A percentile compares a stretch with the other conserved stretches of the same genome.
Evolutionary conservation across 2,797 vertebrate species (phyloP).

Genomic region (Danio albolineatus): DNA sequence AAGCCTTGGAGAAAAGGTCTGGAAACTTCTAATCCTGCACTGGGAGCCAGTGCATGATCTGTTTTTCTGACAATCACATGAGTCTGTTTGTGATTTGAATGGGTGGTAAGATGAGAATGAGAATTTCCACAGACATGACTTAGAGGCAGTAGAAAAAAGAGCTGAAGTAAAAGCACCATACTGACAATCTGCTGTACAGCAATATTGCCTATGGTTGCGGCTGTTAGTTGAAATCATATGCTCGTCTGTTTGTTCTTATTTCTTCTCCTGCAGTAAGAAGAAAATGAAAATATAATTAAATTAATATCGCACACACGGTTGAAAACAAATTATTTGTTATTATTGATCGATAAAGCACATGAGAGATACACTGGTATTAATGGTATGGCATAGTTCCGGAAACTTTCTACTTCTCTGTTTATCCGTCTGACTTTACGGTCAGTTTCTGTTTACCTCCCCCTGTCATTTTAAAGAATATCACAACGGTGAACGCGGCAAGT

Average conservation of each 20-base stretch:
- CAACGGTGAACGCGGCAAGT: too few species aligned
- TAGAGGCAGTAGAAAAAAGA: constrained; percentile 67
- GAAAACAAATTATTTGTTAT: neutral
- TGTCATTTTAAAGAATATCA: too few species aligned
- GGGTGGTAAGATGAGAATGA: constrained; percentile 66
- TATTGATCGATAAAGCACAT: neutral
- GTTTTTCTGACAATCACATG: constrained; percentile 68
- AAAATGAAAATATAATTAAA: constrained; percentile 35
- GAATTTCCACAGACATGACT: constrained; percentile 69
- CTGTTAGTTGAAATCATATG: constrained; percentile 69
- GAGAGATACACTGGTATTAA: neutral
- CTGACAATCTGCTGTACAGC: constrained; percentile 66
- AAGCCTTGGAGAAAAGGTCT: constrained; percentile 22
- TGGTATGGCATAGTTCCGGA: too few species aligned
- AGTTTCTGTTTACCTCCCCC: too few species aligned
- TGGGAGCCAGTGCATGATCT: constrained; percentile 42
- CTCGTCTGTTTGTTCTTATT: constrained; percentile 51
- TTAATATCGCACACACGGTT: neutral
- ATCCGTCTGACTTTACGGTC: too few species aligned
- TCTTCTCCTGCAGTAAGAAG: constrained; percentile 43
- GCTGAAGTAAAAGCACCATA: constrained; percentile 60
- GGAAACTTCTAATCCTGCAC: neutral
- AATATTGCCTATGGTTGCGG: constrained; percentile 53
- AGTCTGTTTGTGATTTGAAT: constrained; percentile 63
- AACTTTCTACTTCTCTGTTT: too few species aligned